Evolutionary conservation across 2,888 invertebrate genomes (phyloP).

Genomic region (Dilophus febrilis): DNA sequence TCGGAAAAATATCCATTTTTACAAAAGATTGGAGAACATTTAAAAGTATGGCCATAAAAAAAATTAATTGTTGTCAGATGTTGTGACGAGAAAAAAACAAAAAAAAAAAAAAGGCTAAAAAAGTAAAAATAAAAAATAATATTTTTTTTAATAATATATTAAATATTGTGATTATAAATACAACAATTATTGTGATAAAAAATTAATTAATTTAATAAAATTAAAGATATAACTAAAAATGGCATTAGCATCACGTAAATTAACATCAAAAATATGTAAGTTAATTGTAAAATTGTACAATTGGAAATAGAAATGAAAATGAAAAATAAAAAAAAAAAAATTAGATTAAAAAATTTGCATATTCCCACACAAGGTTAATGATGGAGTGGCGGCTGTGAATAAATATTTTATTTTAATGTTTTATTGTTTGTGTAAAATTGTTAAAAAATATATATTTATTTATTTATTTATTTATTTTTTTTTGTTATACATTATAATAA

Average conservation of each 20-base stretch:
- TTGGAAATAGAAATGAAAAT: too few species aligned
- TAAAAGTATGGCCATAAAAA: too few species aligned
- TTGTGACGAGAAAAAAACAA: too few species aligned
- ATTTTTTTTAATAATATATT: too few species aligned
- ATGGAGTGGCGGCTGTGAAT: constrained; percentile 1
- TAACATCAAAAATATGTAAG: constrained; percentile 30
- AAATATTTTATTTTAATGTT: not conserved
- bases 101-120: too few species aligned
- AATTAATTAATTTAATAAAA: not conserved
- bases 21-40: too few species aligned
- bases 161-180: constrained; percentile 1
- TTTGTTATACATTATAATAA: not conserved
- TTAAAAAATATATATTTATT: not conserved
- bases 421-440: not conserved
- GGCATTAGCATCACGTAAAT: constrained; percentile 29
- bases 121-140: too few species aligned
- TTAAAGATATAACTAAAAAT: constrained; percentile 12
- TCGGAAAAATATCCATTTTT: too few species aligned
- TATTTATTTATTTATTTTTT: not conserved
- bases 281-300: constrained; percentile 11
- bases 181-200: too few species aligned
- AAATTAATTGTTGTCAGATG: too few species aligned
- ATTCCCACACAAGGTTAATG: constrained; percentile 10
- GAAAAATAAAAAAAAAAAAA: too few species aligned
- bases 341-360: not conserved